Percentiles rank a stretch among this genome's conserved stretches.
These are phyloP conservation scores for Tiliqua scincoides DNA, from an alignment of 2,113 vertebrate genomes.

Conservation along the genomic window DNA sequence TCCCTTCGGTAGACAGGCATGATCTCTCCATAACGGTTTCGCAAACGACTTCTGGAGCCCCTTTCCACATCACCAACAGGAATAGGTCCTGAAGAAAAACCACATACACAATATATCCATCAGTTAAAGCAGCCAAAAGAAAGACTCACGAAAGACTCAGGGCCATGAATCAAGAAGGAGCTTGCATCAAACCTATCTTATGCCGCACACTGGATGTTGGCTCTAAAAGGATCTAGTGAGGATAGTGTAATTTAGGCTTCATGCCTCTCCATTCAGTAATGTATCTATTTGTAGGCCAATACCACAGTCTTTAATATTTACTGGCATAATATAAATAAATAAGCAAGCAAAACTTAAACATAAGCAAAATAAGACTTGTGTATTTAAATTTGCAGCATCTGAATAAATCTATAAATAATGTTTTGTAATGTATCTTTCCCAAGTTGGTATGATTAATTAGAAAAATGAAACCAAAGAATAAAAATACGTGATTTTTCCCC, in stretches of 20 bases:
- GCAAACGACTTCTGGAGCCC: conserved; percentile 83
- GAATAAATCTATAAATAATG: background rate
- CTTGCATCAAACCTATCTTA: background rate
- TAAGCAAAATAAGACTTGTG: too few relatives aligned
- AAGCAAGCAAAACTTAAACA: too few relatives aligned
- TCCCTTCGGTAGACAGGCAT: conserved; percentile 93
- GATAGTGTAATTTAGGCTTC: background rate
- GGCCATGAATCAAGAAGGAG: background rate
- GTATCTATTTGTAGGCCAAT: background rate
- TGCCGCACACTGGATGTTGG: background rate
- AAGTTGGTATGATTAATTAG: background rate
- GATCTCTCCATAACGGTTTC: conserved; percentile 89
- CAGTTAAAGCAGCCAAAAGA: background rate
- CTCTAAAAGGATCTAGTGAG: background rate
- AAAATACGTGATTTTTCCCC: too few relatives aligned
- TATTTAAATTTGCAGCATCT: background rate
- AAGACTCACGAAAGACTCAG: background rate
- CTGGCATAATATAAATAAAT: background rate
- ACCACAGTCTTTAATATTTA: background rate
- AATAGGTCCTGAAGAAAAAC: conserved; percentile 78
- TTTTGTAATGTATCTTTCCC: background rate
- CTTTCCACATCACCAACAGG: conserved; percentile 91
- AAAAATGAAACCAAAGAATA: background rate
- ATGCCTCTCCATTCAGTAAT: background rate
- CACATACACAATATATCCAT: background rate